These are phyloP conservation scores for Aporophyla nigra DNA, from an alignment of 2,888 invertebrate species.

Conservation along the genomic window DNA sequence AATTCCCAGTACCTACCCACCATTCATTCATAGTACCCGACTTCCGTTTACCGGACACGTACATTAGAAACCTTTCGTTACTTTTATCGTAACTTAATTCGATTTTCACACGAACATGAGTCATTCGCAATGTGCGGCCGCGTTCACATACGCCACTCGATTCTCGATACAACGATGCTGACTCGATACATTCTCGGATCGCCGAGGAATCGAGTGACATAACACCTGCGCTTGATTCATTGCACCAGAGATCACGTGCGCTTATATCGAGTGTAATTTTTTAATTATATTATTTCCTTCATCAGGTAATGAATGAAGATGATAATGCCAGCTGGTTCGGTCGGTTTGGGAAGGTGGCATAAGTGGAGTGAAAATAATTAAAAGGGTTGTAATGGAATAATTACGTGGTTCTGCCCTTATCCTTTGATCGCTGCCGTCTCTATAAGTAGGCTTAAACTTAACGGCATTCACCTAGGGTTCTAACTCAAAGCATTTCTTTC, in stretches of 20 bases:
- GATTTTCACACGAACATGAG: conserved; percentile 77
- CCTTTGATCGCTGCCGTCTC: conserved; percentile 17
- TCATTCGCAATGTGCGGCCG: conserved; percentile 74
- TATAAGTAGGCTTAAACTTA: neutral
- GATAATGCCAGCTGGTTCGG: conserved; percentile 25
- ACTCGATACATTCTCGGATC: conserved; percentile 80
- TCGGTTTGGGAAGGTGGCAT: neutral
- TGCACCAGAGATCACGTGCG: conserved; percentile 49
- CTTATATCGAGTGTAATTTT: conserved; percentile 41
- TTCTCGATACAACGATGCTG: conserved; percentile 83
- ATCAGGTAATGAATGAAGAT: conserved; percentile 46
- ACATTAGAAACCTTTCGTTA: conserved; percentile 47
- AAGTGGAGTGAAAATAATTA: conserved; percentile 13
- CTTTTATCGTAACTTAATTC: conserved; percentile 61
- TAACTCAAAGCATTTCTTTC: too few species aligned
- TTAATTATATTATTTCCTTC: conserved; percentile 41
- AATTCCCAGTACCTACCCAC: conserved; percentile 15
- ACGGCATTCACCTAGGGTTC: neutral
- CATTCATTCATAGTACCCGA: conserved; percentile 53
- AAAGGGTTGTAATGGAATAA: conserved; percentile 22
- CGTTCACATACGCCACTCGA: conserved; percentile 75
- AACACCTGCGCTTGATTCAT: conserved; percentile 81
- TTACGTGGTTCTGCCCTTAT: conserved; percentile 21
- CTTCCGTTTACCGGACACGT: conserved; percentile 58
- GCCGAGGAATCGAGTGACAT: conserved; percentile 78